These are phyloP conservation scores for Odontophorus gujanensis DNA, from an alignment of 2,113 vertebrate species.

Conservation along the genomic window DNA sequence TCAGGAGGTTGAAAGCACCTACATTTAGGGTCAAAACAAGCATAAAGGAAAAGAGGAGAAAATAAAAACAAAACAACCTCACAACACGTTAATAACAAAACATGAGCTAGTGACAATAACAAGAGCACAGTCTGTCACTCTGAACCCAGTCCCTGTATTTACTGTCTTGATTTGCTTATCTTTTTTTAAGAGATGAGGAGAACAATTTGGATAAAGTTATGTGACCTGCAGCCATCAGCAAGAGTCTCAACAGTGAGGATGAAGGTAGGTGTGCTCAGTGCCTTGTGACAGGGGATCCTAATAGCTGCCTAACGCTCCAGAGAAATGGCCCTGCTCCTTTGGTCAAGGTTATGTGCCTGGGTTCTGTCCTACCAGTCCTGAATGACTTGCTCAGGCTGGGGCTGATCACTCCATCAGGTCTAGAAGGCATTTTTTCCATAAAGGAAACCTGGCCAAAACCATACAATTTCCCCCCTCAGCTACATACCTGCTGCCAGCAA, in stretches of 20 bases:
- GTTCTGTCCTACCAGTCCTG: background rate
- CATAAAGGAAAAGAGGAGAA: background rate
- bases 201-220: background rate
- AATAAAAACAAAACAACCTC: background rate
- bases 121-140: background rate
- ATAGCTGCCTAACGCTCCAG: background rate
- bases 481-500: background rate
- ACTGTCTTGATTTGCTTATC: background rate
- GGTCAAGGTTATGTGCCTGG: background rate
- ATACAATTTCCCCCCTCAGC: background rate
- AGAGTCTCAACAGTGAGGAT: background rate
- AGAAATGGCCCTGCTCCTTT: background rate
- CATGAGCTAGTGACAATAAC: background rate
- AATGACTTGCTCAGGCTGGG: background rate
- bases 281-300: fast-evolving
- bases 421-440: background rate
- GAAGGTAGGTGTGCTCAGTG: background rate
- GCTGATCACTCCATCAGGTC: background rate
- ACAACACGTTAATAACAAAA: background rate
- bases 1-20: background rate
- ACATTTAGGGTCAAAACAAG: background rate
- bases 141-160: background rate
- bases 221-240: background rate
- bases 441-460: background rate
- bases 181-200: background rate